Evolutionary conservation across 2,888 invertebrate species (phyloP), one percentile per base, ranked within the genome.

Genomic region (Perdita meconis): DNA sequence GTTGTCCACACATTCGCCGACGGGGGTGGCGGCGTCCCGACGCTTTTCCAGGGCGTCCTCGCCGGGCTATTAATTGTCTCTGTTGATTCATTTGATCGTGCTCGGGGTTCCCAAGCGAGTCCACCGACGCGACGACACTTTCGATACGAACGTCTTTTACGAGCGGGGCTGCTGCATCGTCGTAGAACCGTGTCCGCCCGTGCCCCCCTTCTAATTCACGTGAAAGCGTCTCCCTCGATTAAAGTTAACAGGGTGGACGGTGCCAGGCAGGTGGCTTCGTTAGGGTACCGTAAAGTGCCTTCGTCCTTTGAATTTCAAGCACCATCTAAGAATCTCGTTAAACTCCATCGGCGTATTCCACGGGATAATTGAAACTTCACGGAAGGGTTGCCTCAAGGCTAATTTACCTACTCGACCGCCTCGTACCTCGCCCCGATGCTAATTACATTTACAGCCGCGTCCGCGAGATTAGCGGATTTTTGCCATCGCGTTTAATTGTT

Each of bases 51-150:
- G 87, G 85, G 88, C 75, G 75, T 87, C 83, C 87, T 87, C 86
- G 89, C 69, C 77, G 71, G 87, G 87, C 91, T 91, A 91, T 90
- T 91, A 91, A 91, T 91, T 91, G 91, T 91, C 90, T 91, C 90
- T 91, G 91, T 91, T 91, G 91, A 91, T 91, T 91, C 91, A 90
- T 89, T 90, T 89, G 91, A 89, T 91, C 91, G 91, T 91, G 91
- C 89, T 84, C 76, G 86, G 91, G 81, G 87, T 91, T 84, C 86
- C 82, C 83, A 88, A 87, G 82, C 74, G 85, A 75, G 73, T 79
- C 77, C 73, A 70, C 72, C 72, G 76, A 67, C 76, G 76, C 77
- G 76, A 69, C 68, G 82, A 82, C 81, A 70, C 79, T 78, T 83
- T 83, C 82, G 79, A 77, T 69, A 76, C 79, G 79, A 69, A 81